Evolutionary conservation across 2,797 vertebrate species (phyloP), one percentile per base, ranked within the genome.

Genomic region (Ibycter americanus): DNA sequence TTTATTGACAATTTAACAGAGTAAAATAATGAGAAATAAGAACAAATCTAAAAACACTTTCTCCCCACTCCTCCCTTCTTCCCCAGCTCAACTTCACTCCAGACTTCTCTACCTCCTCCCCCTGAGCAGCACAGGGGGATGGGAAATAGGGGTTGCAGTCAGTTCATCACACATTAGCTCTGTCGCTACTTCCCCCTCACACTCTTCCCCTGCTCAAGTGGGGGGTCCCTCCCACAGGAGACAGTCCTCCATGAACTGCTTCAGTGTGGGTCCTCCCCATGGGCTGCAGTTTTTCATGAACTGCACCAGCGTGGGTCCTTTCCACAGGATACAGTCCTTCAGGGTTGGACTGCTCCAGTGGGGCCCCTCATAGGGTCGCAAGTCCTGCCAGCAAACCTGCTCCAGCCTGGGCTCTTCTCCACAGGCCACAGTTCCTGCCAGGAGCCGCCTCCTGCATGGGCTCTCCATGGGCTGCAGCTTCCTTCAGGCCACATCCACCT

Each of bases 201-300:
- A 2, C 8, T 79, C 18, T 31, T 63, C 17, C 29, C 13, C 21
- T 51, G 20, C 44, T 85, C 13, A 36, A 46, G 20, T 2, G 9
- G 15, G 32, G 19, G 5, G 6, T 49, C 5, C 25, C 5, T 63
- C 14, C 21, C 14, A 40, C 0, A 0, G 18, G 22, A 82, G 6
- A 26, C 16, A 73, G 32, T 55, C 49, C 19, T 72, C 34, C 70
- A 23, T 3, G 0, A 73, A 40, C 22, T 54, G 15, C 55, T 91
- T 51, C 44, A 51, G 2, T 0, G 0, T 58, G 2, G 3, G 12
- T 47, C 47, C 38, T 20, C 54, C 21, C 19, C 19, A 56, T 0
- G 1, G 72, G 46, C 19, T 83, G 27, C 32, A 68, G n/a, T 17
- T 51, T 65, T 77, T 52, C 42, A 34, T 1, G 0, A 40, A 51